Evolutionary conservation across 2,888 invertebrate species (phyloP).

Genomic region (Acanthosepion pharaonis): DNA sequence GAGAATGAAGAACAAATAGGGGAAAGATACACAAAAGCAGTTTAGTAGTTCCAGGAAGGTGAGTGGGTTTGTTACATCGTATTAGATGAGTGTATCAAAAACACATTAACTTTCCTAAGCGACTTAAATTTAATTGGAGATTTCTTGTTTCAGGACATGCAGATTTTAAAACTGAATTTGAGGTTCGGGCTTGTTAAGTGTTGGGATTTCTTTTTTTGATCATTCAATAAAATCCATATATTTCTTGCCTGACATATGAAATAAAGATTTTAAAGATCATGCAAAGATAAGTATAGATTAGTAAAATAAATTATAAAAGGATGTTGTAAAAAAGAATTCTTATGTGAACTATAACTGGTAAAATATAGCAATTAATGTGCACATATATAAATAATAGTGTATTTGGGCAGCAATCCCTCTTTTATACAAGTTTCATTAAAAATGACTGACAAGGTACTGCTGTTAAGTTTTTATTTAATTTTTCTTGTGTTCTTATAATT

Average conservation of each 20-base stretch:
- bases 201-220: neutral
- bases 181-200: neutral
- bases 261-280: neutral
- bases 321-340: neutral
- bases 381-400: too few species aligned
- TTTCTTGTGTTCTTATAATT: too few species aligned
- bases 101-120: neutral
- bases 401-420: too few species aligned
- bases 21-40: slow-evolving; percentile 34
- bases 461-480: too few species aligned
- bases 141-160: neutral
- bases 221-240: neutral
- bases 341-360: neutral
- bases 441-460: too few species aligned
- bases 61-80: neutral
- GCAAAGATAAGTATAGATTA: neutral
- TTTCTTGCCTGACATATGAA: neutral
- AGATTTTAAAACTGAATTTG: neutral
- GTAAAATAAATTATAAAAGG: neutral
- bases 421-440: too few species aligned
- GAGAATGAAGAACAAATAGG: slow-evolving; percentile 46
- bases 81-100: neutral
- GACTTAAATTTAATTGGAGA: neutral
- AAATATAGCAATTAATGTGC: neutral
- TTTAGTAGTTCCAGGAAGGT: slow-evolving; percentile 33